Conservation (phyloP, 2,888 invertebrate genomes). For the Mechanitis messenoides region DNA sequence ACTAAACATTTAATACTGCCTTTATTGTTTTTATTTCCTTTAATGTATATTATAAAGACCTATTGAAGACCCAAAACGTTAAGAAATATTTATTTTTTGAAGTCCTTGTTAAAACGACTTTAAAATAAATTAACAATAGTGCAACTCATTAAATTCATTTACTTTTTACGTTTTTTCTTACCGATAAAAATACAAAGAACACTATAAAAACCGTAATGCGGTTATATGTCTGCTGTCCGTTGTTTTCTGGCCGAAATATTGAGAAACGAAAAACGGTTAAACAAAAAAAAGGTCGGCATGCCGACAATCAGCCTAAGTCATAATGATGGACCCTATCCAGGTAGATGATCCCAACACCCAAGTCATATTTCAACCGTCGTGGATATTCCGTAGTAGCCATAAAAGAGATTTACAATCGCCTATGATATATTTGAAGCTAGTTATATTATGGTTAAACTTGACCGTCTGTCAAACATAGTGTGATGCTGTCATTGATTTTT, state of each 20-base stretch:
- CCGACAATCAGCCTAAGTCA: slow-evolving; percentile 68
- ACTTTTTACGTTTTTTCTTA: slow-evolving; percentile 43
- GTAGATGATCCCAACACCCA: slow-evolving; percentile 58
- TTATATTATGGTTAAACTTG: slow-evolving; percentile 52
- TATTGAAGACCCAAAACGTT: slow-evolving; percentile 3
- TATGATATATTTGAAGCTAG: slow-evolving; percentile 65
- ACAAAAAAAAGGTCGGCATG: slow-evolving; percentile 58
- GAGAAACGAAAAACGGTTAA: slow-evolving; percentile 41
- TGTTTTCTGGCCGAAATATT: slow-evolving; percentile 53
- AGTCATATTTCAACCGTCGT: slow-evolving; percentile 73
- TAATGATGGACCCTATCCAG: slow-evolving; percentile 73
- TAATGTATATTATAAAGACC: neutral
- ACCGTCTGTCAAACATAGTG: slow-evolving; percentile 62
- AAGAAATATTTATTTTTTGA: neutral
- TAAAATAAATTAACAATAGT: slow-evolving; percentile 10
- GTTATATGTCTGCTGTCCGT: slow-evolving; percentile 49
- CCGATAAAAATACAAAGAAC: slow-evolving; percentile 44
- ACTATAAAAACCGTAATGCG: slow-evolving; percentile 33
- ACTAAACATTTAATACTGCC: slow-evolving; percentile 40
- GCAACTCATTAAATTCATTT: slow-evolving; percentile 14
- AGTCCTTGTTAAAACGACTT: neutral
- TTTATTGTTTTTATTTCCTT: slow-evolving; percentile 33
- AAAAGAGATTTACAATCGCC: slow-evolving; percentile 71
- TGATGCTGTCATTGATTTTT: slow-evolving; percentile 56
- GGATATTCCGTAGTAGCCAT: slow-evolving; percentile 64